Evolutionary conservation across 2,113 vertebrate genomes (phyloP), one percentile per base, ranked within the genome.

Genomic region (Arizona elegans): DNA sequence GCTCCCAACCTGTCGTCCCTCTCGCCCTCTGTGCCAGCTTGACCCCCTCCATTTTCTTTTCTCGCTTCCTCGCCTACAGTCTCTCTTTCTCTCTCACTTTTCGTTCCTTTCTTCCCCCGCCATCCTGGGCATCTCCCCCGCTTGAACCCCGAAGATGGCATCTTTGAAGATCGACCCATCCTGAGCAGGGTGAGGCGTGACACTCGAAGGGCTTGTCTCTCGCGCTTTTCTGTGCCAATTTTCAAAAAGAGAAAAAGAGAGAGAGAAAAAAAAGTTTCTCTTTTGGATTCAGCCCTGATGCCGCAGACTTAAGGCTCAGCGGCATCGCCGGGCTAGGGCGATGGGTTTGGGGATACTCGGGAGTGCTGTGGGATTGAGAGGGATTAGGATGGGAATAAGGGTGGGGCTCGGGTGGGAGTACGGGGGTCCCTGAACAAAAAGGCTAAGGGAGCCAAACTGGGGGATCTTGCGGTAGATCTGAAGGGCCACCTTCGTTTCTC

Each of bases 1-100:
- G 19, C 58, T 91, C 93, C 93, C 62, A 54, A 86, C 89, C 89
- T 91, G 85, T 47, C 86, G 93, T 91, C 93, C 90, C 52, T 91
- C 90, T 91, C 85, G 33, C 90, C 90, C 93, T 93, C 86, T 5
- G 89, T 93, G 86, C 93, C 89, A 91, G 59, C 90, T 86, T 88
- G 88, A 50, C 59, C 70, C 90, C 62, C 90, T 93, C 93, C 93
- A 91, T 93, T 91, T 91, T 93, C 85, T 91, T 87, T 59, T 86
- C 58, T 91, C 26, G 52, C 86, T 75, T 55, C 12, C 86, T 88
- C 70, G 91, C 86, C 92, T 93, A 86, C 55, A 38, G 29, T 59
- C 47, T 87, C 12, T 58, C 6, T 21, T 17, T 56, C 55, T 1
- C 55, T 5, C 19, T 58, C 56, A 15, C 75, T 90, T 87, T 93